A percentile compares a stretch with the other conserved stretches of the same genome.
phyloP scores from a whole-genome alignment of 2,888 invertebrate genomes.

The Elysia crispata region DNA sequence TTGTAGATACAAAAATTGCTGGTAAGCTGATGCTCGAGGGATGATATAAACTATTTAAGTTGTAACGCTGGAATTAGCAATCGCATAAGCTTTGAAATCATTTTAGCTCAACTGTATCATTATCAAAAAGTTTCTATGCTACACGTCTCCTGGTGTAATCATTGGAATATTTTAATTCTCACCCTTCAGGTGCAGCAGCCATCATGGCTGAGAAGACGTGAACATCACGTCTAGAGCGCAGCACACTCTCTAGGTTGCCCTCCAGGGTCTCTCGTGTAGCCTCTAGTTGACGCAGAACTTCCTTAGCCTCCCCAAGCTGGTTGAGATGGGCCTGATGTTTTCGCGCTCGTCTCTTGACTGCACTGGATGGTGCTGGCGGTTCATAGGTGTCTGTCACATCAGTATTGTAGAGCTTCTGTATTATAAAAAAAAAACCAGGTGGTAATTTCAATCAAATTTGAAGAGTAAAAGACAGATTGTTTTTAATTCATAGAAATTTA shows the following conservation, averaged over 20 bases:
- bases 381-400: background rate
- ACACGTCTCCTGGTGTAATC: too few species aligned
- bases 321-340: slow-evolving; percentile 41
- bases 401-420: background rate
- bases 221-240: slow-evolving; percentile 63
- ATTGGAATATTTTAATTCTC: slow-evolving; percentile 21
- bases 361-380: background rate
- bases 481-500: too few species aligned
- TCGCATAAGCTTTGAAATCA: too few species aligned
- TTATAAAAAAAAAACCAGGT: slow-evolving; percentile 48
- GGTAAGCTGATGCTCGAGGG: background rate
- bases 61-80: too few species aligned
- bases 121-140: too few species aligned
- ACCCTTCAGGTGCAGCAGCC: slow-evolving; percentile 60
- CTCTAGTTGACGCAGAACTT: slow-evolving; percentile 62
- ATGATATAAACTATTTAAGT: background rate
- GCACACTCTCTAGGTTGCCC: slow-evolving; percentile 66
- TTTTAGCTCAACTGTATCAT: too few species aligned
- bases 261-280: slow-evolving; percentile 63
- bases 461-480: too few species aligned
- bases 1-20: background rate
- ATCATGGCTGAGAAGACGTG: slow-evolving; percentile 64
- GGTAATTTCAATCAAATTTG: slow-evolving; percentile 51
- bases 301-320: slow-evolving; percentile 64
- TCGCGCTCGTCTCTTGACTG: background rate